Percentiles rank a stretch among this genome's conserved stretches.
phyloP scores from a whole-genome alignment of 2,888 invertebrate species.

The Drosophila neonasuta region DNA sequence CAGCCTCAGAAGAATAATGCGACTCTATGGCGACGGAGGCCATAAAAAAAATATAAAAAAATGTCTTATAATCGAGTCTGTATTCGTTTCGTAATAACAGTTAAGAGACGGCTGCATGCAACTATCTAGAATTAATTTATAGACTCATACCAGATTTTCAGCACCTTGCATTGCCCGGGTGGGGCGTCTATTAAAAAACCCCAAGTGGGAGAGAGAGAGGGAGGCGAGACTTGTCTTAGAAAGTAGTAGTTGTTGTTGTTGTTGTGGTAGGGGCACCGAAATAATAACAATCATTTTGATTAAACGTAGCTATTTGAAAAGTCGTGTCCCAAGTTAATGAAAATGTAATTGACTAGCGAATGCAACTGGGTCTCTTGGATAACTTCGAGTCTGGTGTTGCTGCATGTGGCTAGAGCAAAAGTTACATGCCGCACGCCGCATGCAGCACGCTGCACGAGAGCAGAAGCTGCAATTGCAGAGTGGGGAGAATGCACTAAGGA shows the following conservation, averaged over 20 bases:
- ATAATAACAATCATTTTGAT: slow-evolving; percentile 82
- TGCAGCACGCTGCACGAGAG: slow-evolving; percentile 28
- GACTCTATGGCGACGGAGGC: neutral
- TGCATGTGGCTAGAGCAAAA: slow-evolving; percentile 48
- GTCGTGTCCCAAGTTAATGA: slow-evolving; percentile 83
- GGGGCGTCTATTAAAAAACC: slow-evolving; percentile 46
- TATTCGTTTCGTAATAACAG: slow-evolving; percentile 31
- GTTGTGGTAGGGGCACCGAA: slow-evolving; percentile 25
- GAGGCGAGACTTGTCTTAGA: slow-evolving; percentile 47
- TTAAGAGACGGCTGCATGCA: slow-evolving; percentile 29
- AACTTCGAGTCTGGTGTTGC: slow-evolving; percentile 39
- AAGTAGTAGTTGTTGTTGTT: slow-evolving; percentile 35
- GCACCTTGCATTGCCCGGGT: slow-evolving; percentile 60
- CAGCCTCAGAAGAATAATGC: slow-evolving; percentile 12
- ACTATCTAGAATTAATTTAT: slow-evolving; percentile 61
- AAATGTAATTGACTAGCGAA: slow-evolving; percentile 83
- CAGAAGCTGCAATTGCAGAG: slow-evolving; percentile 16
- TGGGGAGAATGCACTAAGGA: slow-evolving; percentile 11
- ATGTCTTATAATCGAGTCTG: slow-evolving; percentile 1
- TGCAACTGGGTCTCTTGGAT: slow-evolving; percentile 65
- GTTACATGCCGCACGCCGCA: slow-evolving; percentile 16
- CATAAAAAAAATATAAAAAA: neutral
- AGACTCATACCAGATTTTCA: slow-evolving; percentile 59
- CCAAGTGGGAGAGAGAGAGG: neutral
- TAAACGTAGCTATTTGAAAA: slow-evolving; percentile 82